phyloP scores from a whole-genome alignment of 2,888 invertebrate species.

The Parnassius glacialis region DNA sequence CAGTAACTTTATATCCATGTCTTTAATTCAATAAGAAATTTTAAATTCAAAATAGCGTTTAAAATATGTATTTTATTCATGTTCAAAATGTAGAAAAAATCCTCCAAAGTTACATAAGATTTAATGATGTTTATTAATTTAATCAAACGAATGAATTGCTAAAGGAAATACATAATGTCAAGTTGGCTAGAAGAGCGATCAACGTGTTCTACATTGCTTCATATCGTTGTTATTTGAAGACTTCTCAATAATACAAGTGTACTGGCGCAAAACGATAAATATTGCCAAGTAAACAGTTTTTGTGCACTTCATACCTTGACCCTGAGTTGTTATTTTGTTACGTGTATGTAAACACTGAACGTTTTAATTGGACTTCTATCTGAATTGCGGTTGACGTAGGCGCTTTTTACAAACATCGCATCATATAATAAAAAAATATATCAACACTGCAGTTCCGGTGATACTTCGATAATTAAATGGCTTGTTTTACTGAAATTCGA shows the following conservation, averaged over 20 bases:
- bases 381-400: conserved; percentile 2
- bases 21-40: no score
- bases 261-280: not conserved
- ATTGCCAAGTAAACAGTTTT: conserved; percentile 1
- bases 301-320: conserved; percentile 12
- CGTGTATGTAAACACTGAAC: conserved; percentile 1
- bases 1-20: no score
- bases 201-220: conserved; percentile 13
- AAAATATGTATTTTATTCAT: no score
- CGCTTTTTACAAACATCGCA: conserved; percentile 2
- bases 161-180: conserved; percentile 26
- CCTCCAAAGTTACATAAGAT: not conserved
- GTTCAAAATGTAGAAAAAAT: no score
- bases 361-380: not conserved
- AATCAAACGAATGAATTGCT: not conserved
- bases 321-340: conserved; percentile 10
- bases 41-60: no score
- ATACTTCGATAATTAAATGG: no score
- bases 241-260: conserved; percentile 6
- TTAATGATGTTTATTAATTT: not conserved
- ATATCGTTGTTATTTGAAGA: conserved; percentile 14
- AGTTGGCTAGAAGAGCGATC: conserved; percentile 10
- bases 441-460: not conserved
- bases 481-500: no score
- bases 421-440: conserved; percentile 8